Evolutionary conservation across 2,888 invertebrate species (phyloP), one percentile per base, ranked within the genome.

Genomic region (Netelia fuscicornis): DNA sequence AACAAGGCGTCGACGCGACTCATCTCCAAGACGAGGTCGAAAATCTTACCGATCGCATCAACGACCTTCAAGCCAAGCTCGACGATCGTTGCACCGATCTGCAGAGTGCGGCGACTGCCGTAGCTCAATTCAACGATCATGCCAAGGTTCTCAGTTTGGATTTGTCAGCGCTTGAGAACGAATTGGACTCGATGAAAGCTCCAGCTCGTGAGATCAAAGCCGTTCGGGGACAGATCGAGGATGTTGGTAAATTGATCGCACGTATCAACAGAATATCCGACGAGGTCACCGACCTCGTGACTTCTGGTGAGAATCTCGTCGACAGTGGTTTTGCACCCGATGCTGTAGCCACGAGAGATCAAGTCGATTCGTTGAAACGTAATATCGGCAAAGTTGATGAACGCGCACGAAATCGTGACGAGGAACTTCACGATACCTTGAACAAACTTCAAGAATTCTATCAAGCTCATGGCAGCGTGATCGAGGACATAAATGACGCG

Each of bases 281-380:
- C 84, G 94, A 96, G 71, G 95, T 97, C 0, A 95, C 95, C 1
- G 96, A 96, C 86, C 96, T 97, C 0, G 96, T 97, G 30, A 94
- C 95, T 25, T 95, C 96, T 0, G 97, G 98, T 0, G 97, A 98
- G 91, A 95, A 96, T 42, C 94, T 99, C 56, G 97, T 97, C 0
- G 97, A 98, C 88, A 96, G 97, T 82, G 98, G 98, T 0, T 98
- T 98, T 91, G 97, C 98, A 0, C 96, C 97, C 0, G 98, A 98
- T 88, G 96, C 97, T 0, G 96, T 96, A 0, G 97, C 97, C 90
- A 98, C 97, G 2, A 96, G 97, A 77, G 97, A 97, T 89, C 98
- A 98, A 95, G 95, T 97, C 82, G 97, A 97, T 84, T 95, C 95
- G 2, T 95, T 99, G 1, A 96, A 97, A 86, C 97, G 97, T 89